Conservation (phyloP, 2,797 vertebrate species). For the Varecia variegata region DNA sequence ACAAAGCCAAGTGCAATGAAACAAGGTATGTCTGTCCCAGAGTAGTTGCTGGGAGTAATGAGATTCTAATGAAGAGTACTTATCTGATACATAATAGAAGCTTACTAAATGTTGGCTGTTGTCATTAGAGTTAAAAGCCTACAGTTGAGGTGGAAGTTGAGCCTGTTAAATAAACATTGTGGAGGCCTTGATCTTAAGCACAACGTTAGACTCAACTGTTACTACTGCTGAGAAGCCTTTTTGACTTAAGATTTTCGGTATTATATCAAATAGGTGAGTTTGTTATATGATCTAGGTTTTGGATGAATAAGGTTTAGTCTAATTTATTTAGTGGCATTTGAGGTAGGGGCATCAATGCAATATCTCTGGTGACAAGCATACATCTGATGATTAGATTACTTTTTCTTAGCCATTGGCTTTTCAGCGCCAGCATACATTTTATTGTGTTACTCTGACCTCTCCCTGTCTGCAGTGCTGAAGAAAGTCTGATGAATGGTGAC, state of each 20-base stretch:
- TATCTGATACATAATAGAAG: neutral
- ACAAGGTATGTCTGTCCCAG: neutral
- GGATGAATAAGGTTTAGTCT: neutral
- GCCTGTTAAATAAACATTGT: neutral
- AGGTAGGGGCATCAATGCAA: neutral
- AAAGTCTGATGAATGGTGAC: neutral
- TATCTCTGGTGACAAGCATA: too few relatives aligned
- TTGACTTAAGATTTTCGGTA: neutral
- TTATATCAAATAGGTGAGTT: neutral
- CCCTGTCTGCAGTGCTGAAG: neutral
- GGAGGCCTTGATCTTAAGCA: neutral
- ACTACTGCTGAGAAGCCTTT: neutral
- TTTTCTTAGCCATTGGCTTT: neutral
- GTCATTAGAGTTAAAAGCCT: neutral
- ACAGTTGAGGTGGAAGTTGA: neutral
- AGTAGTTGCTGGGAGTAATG: neutral
- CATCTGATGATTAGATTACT: neutral
- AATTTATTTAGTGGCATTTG: neutral
- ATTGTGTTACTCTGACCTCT: slow-evolving; percentile 2
- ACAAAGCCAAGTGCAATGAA: neutral
- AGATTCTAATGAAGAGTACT: neutral
- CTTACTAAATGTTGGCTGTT: neutral
- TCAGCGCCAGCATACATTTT: neutral
- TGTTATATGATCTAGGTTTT: neutral
- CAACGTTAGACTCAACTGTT: neutral